Percentiles rank a stretch among this genome's conserved stretches.
phyloP scores from a whole-genome alignment of 2,113 vertebrate species.

The Halcyon malimbica region DNA sequence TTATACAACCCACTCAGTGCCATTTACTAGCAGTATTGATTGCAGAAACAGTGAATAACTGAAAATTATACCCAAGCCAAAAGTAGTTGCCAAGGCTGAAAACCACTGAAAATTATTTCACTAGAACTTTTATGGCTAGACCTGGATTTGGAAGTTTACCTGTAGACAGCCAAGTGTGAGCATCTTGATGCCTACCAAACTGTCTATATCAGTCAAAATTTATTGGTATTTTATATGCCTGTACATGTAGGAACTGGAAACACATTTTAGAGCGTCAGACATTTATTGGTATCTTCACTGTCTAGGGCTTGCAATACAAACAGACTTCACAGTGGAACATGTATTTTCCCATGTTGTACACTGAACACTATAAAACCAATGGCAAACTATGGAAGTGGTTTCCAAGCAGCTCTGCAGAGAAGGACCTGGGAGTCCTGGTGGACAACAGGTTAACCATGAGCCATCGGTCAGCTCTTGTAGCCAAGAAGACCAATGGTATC shows the following conservation, averaged over 20 bases:
- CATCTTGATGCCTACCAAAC: neutral
- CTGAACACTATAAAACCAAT: neutral
- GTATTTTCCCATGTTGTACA: neutral
- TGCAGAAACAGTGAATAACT: conserved; percentile 30
- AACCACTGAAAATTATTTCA: neutral
- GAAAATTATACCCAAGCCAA: conserved; percentile 23
- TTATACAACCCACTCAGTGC: conserved; percentile 36
- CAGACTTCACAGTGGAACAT: neutral
- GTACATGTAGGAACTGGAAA: neutral
- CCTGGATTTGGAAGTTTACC: neutral
- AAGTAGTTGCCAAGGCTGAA: conserved; percentile 6
- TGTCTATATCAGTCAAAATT: neutral
- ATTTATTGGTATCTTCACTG: neutral
- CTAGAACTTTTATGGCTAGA: neutral
- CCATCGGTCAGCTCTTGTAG: neutral
- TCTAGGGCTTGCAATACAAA: neutral
- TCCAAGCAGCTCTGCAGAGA: neutral
- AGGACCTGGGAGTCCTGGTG: neutral
- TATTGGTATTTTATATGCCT: neutral
- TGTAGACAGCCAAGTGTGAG: neutral
- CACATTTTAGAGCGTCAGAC: neutral
- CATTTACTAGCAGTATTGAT: conserved; percentile 48
- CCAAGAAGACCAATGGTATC: neutral
- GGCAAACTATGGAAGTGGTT: neutral
- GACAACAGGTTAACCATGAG: neutral